Conservation (phyloP, 1,140 invertebrate species). For the Bombus affinis region DNA sequence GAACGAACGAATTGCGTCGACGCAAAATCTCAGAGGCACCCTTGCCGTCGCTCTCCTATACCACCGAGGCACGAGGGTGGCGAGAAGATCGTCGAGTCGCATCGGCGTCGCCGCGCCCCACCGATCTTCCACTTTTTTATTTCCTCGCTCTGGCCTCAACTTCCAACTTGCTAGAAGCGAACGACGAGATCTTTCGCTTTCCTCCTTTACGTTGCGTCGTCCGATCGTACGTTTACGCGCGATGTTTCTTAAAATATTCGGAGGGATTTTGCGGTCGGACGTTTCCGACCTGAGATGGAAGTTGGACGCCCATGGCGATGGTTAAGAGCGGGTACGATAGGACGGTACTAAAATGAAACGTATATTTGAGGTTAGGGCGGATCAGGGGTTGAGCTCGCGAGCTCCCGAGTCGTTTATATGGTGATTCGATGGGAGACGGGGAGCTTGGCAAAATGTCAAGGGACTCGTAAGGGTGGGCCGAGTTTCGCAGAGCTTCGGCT, state of each 20-base stretch:
- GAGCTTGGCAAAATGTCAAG: slow-evolving; percentile 78
- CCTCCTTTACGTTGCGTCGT: too few relatives aligned
- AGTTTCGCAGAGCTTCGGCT: slow-evolving; percentile 42
- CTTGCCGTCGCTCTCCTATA: neutral
- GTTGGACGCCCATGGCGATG: slow-evolving; percentile 63
- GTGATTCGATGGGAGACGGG: slow-evolving; percentile 72
- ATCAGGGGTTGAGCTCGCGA: slow-evolving; percentile 71
- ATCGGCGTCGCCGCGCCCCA: slow-evolving; percentile 51
- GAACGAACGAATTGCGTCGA: slow-evolving; percentile 62
- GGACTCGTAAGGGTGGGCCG: slow-evolving; percentile 72
- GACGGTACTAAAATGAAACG: slow-evolving; percentile 74
- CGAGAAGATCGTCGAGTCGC: slow-evolving; percentile 57
- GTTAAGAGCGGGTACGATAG: slow-evolving; percentile 39
- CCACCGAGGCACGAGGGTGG: neutral
- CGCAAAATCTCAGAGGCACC: slow-evolving; percentile 63
- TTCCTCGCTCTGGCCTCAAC: rapidly evolving
- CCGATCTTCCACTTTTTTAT: rapidly evolving
- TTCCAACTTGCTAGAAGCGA: rapidly evolving
- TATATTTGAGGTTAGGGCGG: slow-evolving; percentile 76
- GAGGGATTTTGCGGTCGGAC: neutral
- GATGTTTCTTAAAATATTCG: neutral
- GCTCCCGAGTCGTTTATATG: slow-evolving; percentile 75
- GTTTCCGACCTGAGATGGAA: neutral
- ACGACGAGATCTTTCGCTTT: too few relatives aligned
- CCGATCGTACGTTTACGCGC: neutral